phyloP scores from a whole-genome alignment of 2,113 vertebrate genomes.

The Cheilinus undulatus region DNA sequence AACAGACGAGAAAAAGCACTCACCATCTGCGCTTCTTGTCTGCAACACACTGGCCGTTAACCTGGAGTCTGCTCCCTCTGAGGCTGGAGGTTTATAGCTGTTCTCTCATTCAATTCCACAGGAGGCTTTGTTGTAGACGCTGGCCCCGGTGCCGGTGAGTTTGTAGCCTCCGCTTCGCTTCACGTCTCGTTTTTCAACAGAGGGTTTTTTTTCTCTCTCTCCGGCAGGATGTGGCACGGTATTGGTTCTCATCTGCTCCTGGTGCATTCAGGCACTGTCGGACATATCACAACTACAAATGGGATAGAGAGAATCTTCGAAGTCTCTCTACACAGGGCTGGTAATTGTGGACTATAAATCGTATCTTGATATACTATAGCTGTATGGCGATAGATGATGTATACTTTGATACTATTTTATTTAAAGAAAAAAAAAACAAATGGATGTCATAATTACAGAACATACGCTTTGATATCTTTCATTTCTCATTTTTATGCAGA shows the following conservation, averaged over 20 bases:
- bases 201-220: constrained; percentile 53
- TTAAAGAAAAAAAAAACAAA: too few relatives aligned
- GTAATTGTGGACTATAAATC: too few relatives aligned
- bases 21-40: constrained; percentile 80
- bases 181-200: constrained; percentile 57
- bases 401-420: too few relatives aligned
- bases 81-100: constrained; percentile 6
- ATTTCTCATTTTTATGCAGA: too few relatives aligned
- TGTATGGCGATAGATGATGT: too few relatives aligned
- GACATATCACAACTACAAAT: background rate
- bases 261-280: constrained; percentile 42
- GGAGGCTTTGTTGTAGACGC: constrained; percentile 30
- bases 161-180: constrained; percentile 38
- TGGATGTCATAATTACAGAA: too few relatives aligned
- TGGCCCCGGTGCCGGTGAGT: constrained; percentile 59
- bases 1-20: constrained; percentile 59
- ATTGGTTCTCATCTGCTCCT: constrained; percentile 70
- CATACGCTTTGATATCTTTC: too few relatives aligned
- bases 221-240: constrained; percentile 71
- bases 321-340: too few relatives aligned
- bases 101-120: constrained; percentile 34
- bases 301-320: background rate
- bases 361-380: too few relatives aligned
- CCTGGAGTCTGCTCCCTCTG: constrained; percentile 25
- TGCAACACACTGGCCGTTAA: constrained; percentile 44